Evolutionary conservation across 2,113 vertebrate species (phyloP).

Genomic region (Monarcha castaneiventris): DNA sequence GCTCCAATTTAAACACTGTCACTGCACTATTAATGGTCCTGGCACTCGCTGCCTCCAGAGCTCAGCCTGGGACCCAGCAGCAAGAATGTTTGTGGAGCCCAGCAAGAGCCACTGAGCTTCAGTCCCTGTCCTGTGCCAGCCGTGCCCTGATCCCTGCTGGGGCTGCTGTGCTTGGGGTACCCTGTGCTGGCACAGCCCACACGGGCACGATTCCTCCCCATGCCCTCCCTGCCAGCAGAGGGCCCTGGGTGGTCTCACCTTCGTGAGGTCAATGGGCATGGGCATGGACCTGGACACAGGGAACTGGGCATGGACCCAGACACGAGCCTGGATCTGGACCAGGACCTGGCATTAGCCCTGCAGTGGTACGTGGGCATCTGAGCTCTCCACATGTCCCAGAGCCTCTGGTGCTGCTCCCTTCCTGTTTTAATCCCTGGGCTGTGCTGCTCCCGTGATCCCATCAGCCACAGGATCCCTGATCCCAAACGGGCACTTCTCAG

Average conservation of each 20-base stretch:
- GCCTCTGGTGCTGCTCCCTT: neutral
- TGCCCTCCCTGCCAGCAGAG: neutral
- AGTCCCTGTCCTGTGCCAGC: fast-evolving
- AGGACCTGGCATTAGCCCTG: neutral
- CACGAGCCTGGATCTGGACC: neutral
- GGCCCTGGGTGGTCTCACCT: neutral
- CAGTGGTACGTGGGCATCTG: neutral
- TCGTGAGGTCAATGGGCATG: neutral
- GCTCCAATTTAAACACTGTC: conserved; percentile 37
- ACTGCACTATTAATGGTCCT: conserved; percentile 34
- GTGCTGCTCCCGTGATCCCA: neutral
- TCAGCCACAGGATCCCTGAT: neutral
- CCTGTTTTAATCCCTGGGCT: neutral
- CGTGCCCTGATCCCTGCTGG: neutral
- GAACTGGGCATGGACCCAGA: neutral
- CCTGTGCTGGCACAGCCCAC: neutral
- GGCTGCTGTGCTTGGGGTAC: neutral
- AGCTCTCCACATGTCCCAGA: neutral
- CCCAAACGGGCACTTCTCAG: neutral
- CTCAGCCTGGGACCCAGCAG: neutral
- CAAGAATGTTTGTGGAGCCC: neutral
- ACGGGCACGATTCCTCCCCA: neutral
- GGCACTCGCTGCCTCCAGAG: fast-evolving
- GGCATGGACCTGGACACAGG: neutral
- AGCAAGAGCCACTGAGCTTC: neutral